Evolutionary conservation across 2,797 vertebrate genomes (phyloP).

Genomic region (Chaetophractus vellerosus): DNA sequence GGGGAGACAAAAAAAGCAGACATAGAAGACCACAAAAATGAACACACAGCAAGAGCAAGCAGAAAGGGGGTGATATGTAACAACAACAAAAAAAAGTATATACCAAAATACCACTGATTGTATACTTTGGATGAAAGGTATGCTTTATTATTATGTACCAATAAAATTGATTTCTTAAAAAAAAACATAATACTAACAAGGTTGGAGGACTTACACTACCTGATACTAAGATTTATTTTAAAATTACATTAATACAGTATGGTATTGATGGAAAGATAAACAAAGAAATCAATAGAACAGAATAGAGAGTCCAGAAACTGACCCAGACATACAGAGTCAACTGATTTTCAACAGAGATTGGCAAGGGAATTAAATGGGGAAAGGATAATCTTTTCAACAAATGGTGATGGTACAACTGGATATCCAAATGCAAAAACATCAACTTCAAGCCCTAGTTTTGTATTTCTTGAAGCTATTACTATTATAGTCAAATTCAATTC

Average conservation of each 20-base stretch:
- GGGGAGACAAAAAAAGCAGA: too few species aligned
- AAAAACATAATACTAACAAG: neutral
- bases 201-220: neutral
- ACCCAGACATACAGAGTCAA: neutral
- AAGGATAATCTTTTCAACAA: neutral
- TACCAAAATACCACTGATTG: too few species aligned
- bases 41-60: too few species aligned
- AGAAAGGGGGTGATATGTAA: too few species aligned
- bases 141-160: too few species aligned
- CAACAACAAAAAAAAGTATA: too few species aligned
- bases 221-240: constrained; percentile 12
- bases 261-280: neutral
- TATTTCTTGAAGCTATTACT: constrained; percentile 19
- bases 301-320: neutral
- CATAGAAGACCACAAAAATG: too few species aligned
- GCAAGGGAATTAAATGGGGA: neutral
- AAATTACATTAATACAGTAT: constrained; percentile 30
- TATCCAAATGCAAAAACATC: neutral
- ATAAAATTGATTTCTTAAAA: too few species aligned
- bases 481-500: constrained; percentile 9
- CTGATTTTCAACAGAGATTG: constrained; percentile 14
- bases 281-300: neutral
- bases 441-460: neutral
- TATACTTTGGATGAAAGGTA: too few species aligned
- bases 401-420: neutral